Conservation (phyloP, 2,888 invertebrate genomes). For the Pediacus dermestoides region DNA sequence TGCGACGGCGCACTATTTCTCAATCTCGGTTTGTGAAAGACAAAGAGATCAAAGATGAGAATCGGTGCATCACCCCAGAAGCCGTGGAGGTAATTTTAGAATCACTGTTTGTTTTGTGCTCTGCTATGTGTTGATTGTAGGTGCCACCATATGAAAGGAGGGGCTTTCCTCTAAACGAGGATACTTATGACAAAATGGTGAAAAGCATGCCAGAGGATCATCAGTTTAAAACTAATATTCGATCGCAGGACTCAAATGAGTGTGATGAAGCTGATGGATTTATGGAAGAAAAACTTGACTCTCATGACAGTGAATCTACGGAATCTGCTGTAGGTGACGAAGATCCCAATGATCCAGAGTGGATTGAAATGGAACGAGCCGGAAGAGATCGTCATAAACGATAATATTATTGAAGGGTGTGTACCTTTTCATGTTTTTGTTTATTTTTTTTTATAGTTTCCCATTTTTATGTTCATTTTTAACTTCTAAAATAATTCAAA, state of each 20-base stretch:
- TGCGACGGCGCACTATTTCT: constrained; percentile 53
- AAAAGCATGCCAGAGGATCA: constrained; percentile 67
- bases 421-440: constrained; percentile 1
- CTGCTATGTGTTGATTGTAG: constrained; percentile 17
- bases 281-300: constrained; percentile 32
- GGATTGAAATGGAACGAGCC: constrained; percentile 56
- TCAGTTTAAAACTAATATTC: constrained; percentile 41
- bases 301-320: constrained; percentile 51
- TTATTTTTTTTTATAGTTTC: constrained; percentile 4
- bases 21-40: constrained; percentile 50
- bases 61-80: constrained; percentile 36
- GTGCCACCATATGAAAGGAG: constrained; percentile 74
- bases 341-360: constrained; percentile 84
- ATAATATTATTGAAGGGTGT: constrained; percentile 30
- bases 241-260: constrained; percentile 37
- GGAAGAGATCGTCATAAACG: constrained; percentile 44
- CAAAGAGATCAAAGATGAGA: constrained; percentile 38
- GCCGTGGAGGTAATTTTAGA: constrained; percentile 28
- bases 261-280: constrained; percentile 11
- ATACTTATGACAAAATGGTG: constrained; percentile 65
- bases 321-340: constrained; percentile 61
- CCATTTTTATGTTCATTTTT: neutral
- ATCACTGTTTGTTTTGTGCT: constrained; percentile 8
- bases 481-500: too few species aligned
- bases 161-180: constrained; percentile 70